Evolutionary conservation across 2,113 vertebrate species (phyloP).

Genomic region (Lipophrys pholis): DNA sequence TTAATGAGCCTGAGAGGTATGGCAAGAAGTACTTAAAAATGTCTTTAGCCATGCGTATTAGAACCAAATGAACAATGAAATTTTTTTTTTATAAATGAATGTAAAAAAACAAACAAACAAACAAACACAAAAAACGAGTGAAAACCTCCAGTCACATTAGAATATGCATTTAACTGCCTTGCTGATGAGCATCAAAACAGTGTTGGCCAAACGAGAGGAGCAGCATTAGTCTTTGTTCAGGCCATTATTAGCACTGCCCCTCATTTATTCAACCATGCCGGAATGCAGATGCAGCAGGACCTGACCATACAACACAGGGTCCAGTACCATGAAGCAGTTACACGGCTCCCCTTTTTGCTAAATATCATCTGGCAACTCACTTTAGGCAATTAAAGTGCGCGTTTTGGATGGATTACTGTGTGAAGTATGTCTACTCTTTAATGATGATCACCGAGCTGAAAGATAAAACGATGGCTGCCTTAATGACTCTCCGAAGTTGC

Average conservation of each 20-base stretch:
- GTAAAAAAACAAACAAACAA: too few species aligned
- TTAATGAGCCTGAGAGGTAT: constrained; percentile 58
- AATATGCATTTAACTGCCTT: neutral
- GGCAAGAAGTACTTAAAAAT: constrained; percentile 42
- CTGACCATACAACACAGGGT: neutral
- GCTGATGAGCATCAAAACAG: constrained; percentile 13
- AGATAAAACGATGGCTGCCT: neutral
- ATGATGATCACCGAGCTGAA: neutral
- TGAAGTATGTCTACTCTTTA: neutral
- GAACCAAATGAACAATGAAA: constrained; percentile 39
- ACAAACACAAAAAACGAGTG: neutral
- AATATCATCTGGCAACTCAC: neutral
- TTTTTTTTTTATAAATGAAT: constrained; percentile 9
- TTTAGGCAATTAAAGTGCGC: neutral
- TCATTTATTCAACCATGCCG: constrained; percentile 2
- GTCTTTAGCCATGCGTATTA: constrained; percentile 31
- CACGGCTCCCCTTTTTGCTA: neutral
- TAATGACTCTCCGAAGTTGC: neutral
- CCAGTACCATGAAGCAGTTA: neutral
- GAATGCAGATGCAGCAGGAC: neutral
- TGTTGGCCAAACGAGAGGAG: neutral
- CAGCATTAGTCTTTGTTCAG: neutral
- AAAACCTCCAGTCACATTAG: neutral
- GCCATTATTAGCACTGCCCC: neutral
- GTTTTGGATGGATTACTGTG: neutral